These are phyloP conservation scores for Carassius gibelio DNA, from an alignment of 2,113 vertebrate species.

Conservation along the genomic window DNA sequence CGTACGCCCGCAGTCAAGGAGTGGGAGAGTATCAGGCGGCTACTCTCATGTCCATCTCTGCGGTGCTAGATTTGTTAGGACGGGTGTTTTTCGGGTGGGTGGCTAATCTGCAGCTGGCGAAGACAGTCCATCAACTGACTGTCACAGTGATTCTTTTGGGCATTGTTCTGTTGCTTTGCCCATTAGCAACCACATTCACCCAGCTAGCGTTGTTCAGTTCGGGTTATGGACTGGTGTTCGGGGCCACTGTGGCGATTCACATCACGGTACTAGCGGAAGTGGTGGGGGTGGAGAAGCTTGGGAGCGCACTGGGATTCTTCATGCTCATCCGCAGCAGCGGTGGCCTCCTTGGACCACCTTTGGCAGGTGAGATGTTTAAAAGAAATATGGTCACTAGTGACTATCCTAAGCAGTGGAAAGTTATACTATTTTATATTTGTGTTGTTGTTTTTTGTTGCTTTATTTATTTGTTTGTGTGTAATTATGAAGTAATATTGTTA, in stretches of 20 bases:
- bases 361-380: constrained; percentile 71
- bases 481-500: background rate
- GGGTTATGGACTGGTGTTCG: constrained; percentile 71
- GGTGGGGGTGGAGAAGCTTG: constrained; percentile 71
- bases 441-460: background rate
- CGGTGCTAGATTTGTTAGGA: constrained; percentile 70
- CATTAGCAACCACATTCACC: constrained; percentile 57
- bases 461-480: background rate
- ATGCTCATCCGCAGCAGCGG: constrained; percentile 79
- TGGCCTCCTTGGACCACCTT: constrained; percentile 76
- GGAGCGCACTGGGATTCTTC: constrained; percentile 77
- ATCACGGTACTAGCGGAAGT: constrained; percentile 77
- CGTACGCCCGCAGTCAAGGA: constrained; percentile 74
- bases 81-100: constrained; percentile 76
- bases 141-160: constrained; percentile 68
- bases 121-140: constrained; percentile 70
- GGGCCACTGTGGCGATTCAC: constrained; percentile 71
- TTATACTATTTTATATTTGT: no score
- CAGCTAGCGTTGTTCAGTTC: constrained; percentile 70
- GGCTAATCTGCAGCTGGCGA: constrained; percentile 73
- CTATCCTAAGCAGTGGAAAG: no score
- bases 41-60: constrained; percentile 74
- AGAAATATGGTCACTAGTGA: background rate
- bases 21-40: constrained; percentile 75
- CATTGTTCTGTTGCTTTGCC: constrained; percentile 67